Conservation (phyloP, 1,140 invertebrate species). For the Tetramorium parvispinum region DNA sequence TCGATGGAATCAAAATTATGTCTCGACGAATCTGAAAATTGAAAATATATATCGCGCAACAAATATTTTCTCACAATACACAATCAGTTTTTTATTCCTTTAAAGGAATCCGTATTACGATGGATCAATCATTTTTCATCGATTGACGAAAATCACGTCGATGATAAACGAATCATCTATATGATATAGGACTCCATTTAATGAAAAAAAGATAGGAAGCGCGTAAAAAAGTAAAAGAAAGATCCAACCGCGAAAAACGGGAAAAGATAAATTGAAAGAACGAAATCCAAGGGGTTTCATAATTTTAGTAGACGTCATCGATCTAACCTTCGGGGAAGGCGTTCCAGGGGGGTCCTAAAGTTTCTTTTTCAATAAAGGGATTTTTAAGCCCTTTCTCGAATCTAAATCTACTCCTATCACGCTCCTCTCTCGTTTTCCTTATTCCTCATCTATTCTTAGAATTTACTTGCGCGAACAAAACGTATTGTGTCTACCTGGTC, state of each 20-base stretch:
- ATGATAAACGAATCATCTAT: constrained; percentile 46
- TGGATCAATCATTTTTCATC: constrained; percentile 70
- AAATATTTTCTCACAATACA: constrained; percentile 47
- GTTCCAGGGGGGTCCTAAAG: constrained; percentile 66
- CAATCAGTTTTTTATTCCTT: constrained; percentile 11
- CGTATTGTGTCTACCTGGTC: constrained; percentile 70
- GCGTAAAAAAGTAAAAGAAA: constrained; percentile 31
- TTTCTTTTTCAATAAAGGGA: neutral
- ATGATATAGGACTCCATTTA: constrained; percentile 39
- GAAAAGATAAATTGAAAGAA: constrained; percentile 72
- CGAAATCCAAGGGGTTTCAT: constrained; percentile 80
- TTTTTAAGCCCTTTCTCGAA: constrained; percentile 74
- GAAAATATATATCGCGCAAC: neutral
- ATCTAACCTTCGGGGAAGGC: constrained; percentile 64
- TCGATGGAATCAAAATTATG: neutral
- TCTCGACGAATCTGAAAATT: neutral
- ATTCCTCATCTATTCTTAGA: constrained; percentile 78
- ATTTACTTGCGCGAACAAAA: constrained; percentile 75
- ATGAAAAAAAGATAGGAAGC: constrained; percentile 7
- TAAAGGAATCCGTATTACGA: constrained; percentile 32
- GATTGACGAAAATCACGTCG: constrained; percentile 36
- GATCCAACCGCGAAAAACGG: constrained; percentile 68
- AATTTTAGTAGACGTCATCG: constrained; percentile 78
- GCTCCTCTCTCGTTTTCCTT: constrained; percentile 63
- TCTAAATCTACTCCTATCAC: constrained; percentile 73